A percentile compares a stretch with the other conserved stretches of the same genome.
Evolutionary conservation across 2,888 invertebrate genomes (phyloP).

Genomic region (Aproaerema taeniolella): DNA sequence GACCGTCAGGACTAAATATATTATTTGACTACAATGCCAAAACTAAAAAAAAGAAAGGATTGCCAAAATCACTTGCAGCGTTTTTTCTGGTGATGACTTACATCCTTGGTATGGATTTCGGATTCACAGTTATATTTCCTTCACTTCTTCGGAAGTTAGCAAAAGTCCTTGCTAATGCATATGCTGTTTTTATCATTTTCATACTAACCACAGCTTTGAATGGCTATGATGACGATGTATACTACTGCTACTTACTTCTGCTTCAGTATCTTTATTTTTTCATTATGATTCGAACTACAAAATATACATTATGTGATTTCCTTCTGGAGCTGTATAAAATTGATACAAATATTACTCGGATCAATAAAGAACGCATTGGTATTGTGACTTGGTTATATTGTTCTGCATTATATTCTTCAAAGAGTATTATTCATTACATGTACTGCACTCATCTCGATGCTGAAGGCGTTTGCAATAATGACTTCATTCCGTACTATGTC

Average conservation of each 20-base stretch:
- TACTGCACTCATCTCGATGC: background rate
- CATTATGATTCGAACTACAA: background rate
- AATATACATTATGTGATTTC: background rate
- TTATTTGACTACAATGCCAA: background rate
- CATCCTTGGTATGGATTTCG: background rate
- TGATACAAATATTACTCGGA: background rate
- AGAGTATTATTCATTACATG: background rate
- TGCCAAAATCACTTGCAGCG: background rate
- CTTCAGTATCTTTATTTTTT: background rate
- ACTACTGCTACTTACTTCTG: background rate
- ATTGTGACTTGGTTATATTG: constrained; percentile 1
- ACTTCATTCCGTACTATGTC: background rate
- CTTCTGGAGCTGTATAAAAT: background rate
- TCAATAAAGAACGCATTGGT: background rate
- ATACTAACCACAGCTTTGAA: background rate
- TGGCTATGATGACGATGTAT: background rate
- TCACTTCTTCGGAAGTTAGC: background rate
- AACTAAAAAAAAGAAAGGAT: background rate
- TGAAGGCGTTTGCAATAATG: background rate
- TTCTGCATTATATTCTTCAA: background rate
- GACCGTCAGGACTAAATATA: background rate
- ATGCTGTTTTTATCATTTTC: background rate
- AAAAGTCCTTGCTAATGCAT: background rate
- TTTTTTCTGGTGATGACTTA: background rate
- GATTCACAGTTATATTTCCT: background rate